Percentiles rank a stretch among this genome's conserved stretches.
Evolutionary conservation across 2,113 vertebrate species (phyloP).

Genomic region (Pitta sordida): DNA sequence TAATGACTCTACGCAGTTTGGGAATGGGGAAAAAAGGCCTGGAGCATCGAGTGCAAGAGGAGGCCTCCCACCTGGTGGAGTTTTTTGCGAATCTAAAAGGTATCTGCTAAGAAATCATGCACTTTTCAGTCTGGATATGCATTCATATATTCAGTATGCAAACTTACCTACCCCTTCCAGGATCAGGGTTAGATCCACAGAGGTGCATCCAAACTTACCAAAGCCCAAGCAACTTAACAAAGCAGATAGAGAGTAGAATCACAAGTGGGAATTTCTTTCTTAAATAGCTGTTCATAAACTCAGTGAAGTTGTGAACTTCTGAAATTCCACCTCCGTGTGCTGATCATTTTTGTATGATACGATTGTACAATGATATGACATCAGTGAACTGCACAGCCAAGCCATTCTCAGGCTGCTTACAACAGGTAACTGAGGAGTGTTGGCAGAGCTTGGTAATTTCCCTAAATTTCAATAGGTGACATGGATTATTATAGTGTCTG

Average conservation of each 20-base stretch:
- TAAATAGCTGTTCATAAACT: neutral
- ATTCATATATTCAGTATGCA: neutral
- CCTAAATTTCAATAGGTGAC: neutral
- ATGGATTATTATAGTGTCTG: neutral
- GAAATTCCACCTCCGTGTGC: neutral
- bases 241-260: neutral
- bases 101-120: neutral
- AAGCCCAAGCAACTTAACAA: no score
- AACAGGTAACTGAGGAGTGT: neutral
- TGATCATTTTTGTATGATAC: neutral
- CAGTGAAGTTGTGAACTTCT: neutral
- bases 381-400: neutral
- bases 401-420: neutral
- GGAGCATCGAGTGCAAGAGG: slow-evolving; percentile 52
- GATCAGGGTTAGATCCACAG: neutral
- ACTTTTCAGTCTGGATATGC: neutral
- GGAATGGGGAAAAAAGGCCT: slow-evolving; percentile 59
- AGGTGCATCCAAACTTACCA: neutral
- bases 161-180: neutral
- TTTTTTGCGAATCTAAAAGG: slow-evolving; percentile 44
- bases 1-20: slow-evolving; percentile 42
- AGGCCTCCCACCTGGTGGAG: slow-evolving; percentile 44
- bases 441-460: neutral
- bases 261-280: neutral
- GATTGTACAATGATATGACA: neutral